Base-by-base conservation (phyloP, 1,140 invertebrate genomes). In the Drosophila neocordata region DNA sequence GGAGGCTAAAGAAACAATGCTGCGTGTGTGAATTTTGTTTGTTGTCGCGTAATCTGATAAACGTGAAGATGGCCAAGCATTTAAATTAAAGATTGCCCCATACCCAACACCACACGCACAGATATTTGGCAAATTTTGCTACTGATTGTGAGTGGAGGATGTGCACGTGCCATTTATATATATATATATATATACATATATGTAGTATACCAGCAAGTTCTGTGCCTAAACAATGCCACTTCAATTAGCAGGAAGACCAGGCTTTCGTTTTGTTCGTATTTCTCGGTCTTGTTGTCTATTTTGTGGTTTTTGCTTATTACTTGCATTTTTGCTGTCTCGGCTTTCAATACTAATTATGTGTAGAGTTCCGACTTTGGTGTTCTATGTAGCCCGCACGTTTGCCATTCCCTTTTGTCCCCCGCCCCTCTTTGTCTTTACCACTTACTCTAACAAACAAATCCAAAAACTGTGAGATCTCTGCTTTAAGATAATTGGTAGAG, bases 31-130 rank as follows among this genome's bases (percentile, higher is more conserved):
- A 27, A 20, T 52, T 53, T 51, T 79, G 75, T 71, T 68, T 65
- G 41, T 65, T 88, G 79, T 79, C 73, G 66, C 76, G 70, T 88
- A 70, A 87, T 87, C 83, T 76, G 83, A 88, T 87, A 73, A 83
- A 83, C 83, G 79, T 87, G 83, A 83, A 79, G 83, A 88, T 87
- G 83, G 83, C 83, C 87, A 48, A 69, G 79, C 83, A 87, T 88
- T 82, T 88, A 87, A 87, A 87, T 87, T 87, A 88, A 88, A 88
- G 82, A 88, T 88, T 87, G 82, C 69, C 65, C 37, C 71, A 60
- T 7, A 48, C 60, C 70, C 67, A 75, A 73, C 6, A 73, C 6
- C 15, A 48, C 18, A 15, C 41, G 78, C 82, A 75, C 77, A 87
- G 76, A 83, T 82, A 82, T 67, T 78, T 88, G 79, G 59, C 65